phyloP scores from a whole-genome alignment of 2,797 vertebrate genomes.

The Girardinus metallicus region DNA sequence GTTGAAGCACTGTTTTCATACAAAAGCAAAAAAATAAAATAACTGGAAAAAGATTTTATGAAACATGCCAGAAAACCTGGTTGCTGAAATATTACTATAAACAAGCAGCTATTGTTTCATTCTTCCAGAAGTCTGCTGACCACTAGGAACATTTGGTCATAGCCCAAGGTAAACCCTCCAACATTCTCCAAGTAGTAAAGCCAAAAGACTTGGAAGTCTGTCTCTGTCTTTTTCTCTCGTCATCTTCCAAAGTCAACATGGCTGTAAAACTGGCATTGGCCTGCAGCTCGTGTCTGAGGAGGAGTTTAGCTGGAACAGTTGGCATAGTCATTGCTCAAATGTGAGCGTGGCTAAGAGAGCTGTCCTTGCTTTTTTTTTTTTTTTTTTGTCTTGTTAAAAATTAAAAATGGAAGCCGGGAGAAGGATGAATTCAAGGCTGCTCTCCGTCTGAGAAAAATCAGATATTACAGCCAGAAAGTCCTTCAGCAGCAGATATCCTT shows the following conservation, averaged over 20 bases:
- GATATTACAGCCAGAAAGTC: conserved; percentile 48
- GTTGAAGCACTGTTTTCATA: neutral
- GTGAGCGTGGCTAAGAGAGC: conserved; percentile 16
- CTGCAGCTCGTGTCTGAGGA: conserved; percentile 46
- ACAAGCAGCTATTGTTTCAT: conserved; percentile 19
- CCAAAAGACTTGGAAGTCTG: conserved; percentile 23
- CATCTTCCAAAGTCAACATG: conserved; percentile 67
- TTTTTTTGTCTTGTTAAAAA: conserved; percentile 22
- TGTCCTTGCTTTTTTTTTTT: conserved; percentile 20
- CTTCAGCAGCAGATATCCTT: conserved; percentile 64
- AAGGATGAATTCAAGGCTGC: conserved; percentile 24
- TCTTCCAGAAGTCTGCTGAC: conserved; percentile 30
- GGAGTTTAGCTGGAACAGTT: conserved; percentile 45
- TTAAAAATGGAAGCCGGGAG: conserved; percentile 27
- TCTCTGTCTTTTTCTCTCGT: conserved; percentile 32
- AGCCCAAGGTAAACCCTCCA: conserved; percentile 52
- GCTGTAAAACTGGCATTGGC: conserved; percentile 44
- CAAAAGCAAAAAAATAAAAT: neutral
- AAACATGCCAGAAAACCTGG: neutral
- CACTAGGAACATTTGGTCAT: conserved; percentile 42
- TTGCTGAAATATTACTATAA: conserved; percentile 10
- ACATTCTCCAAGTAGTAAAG: conserved; percentile 27
- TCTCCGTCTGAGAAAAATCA: conserved; percentile 24
- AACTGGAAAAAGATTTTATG: neutral
- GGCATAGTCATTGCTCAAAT: conserved; percentile 15